These are phyloP conservation scores for Tauraco hartlaubi DNA, from an alignment of 2,797 vertebrate species.

Conservation along the genomic window DNA sequence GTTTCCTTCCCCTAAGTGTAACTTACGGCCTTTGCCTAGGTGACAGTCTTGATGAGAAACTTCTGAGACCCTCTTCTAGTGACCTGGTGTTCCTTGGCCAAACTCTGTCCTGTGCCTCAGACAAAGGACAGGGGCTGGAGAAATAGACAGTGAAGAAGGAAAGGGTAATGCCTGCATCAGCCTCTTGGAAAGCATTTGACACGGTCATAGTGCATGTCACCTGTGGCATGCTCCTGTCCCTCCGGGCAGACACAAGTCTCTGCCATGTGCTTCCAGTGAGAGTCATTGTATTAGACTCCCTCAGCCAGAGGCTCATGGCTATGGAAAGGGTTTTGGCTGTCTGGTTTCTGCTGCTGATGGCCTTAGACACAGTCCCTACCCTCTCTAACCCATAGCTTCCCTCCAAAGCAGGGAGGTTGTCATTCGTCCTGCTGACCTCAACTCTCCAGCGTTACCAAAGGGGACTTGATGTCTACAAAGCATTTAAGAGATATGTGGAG, in stretches of 20 bases:
- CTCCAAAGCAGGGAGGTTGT: neutral
- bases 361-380: neutral
- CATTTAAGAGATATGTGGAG: neutral
- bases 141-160: neutral
- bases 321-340: neutral
- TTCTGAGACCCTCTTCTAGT: neutral
- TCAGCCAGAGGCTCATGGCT: neutral
- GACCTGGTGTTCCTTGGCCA: neutral
- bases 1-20: neutral
- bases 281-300: neutral
- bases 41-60: neutral
- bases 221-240: neutral
- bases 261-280: neutral
- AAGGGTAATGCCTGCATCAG: neutral
- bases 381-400: neutral
- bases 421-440: rapidly evolving
- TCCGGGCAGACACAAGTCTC: neutral
- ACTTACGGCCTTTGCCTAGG: neutral
- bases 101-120: neutral
- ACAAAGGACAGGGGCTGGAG: neutral
- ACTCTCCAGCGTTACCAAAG: neutral
- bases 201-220: neutral
- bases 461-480: rapidly evolving
- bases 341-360: neutral
- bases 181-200: neutral